These are phyloP conservation scores for Gymnodraco acuticeps DNA, from an alignment of 2,797 vertebrate genomes.

Conservation along the genomic window DNA sequence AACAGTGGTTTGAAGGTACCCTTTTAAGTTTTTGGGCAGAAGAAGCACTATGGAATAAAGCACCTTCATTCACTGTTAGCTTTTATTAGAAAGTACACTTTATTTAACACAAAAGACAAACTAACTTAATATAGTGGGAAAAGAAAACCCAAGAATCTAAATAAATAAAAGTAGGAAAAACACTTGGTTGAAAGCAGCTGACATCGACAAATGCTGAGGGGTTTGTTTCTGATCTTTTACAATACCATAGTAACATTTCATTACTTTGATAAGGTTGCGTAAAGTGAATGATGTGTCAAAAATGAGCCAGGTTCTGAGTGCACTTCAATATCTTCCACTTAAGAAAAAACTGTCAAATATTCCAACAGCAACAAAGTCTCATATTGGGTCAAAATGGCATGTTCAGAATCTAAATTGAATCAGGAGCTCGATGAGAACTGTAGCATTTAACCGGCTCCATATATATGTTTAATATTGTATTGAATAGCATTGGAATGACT, in stretches of 20 bases:
- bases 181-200: not conserved
- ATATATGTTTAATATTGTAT: slow-evolving; percentile 23
- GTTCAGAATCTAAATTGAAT: not conserved
- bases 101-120: not conserved
- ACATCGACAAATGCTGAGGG: not conserved
- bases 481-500: slow-evolving; percentile 23
- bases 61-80: not conserved
- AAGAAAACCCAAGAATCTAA: not conserved
- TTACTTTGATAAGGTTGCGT: not conserved
- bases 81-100: not conserved
- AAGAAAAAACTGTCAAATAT: not conserved
- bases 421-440: slow-evolving; percentile 22
- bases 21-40: not conserved
- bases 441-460: slow-evolving; percentile 6
- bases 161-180: too few species aligned
- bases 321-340: not conserved
- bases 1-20: not conserved
- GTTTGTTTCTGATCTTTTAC: not conserved
- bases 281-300: not conserved
- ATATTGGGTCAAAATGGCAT: slow-evolving; percentile 5
- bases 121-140: not conserved
- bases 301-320: not conserved
- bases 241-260: not conserved
- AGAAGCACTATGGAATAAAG: not conserved
- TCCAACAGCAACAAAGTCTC: not conserved